Conservation (phyloP, 2,797 vertebrate species). For the Sitta carolinensis region DNA sequence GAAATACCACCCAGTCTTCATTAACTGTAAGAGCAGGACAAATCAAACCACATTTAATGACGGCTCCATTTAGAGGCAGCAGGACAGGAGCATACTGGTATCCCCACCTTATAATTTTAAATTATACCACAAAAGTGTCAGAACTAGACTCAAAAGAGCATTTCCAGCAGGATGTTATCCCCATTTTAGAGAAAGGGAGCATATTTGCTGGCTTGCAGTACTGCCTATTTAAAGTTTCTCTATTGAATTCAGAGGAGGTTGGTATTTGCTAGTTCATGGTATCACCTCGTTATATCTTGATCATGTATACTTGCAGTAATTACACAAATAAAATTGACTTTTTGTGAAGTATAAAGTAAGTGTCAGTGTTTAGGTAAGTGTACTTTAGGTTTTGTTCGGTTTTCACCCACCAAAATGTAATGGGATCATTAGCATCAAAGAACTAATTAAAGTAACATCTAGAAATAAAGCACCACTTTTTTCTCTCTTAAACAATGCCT, state of each 20-base stretch:
- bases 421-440: background rate
- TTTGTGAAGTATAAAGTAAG: background rate
- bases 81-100: background rate
- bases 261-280: background rate
- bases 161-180: background rate
- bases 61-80: background rate
- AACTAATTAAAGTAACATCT: background rate
- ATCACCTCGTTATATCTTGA: constrained; percentile 2
- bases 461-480: background rate
- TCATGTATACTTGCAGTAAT: background rate
- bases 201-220: background rate
- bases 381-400: background rate
- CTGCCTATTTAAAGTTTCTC: background rate
- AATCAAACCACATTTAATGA: constrained; percentile 8
- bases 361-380: background rate
- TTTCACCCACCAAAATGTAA: background rate
- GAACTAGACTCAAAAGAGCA: background rate
- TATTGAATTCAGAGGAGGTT: background rate
- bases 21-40: constrained; percentile 13
- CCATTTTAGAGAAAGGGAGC: background rate
- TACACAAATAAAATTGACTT: constrained; percentile 17
- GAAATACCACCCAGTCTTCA: constrained; percentile 43
- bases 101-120: background rate
- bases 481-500: background rate
- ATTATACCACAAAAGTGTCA: background rate